Conservation (phyloP, 2,113 vertebrate species). For the Oreochromis aureus region DNA sequence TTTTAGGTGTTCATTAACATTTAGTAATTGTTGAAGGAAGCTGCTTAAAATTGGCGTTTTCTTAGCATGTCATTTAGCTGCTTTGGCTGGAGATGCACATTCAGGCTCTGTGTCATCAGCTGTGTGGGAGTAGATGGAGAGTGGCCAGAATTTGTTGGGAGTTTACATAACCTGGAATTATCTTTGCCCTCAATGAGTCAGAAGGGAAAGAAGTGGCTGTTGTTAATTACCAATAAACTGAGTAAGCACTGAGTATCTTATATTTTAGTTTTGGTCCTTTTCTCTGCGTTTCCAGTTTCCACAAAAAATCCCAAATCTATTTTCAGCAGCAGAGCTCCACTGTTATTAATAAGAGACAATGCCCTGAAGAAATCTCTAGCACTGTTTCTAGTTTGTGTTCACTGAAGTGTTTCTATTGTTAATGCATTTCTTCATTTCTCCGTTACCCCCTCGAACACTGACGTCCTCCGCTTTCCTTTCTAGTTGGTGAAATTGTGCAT, state of each 20-base stretch:
- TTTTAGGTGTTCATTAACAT: background rate
- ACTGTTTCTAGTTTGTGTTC: background rate
- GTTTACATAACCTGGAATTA: constrained; percentile 47
- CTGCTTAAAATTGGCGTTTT: background rate
- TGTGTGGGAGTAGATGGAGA: constrained; percentile 27
- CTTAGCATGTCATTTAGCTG: background rate
- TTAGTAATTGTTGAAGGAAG: background rate
- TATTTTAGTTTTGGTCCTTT: background rate
- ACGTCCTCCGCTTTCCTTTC: background rate
- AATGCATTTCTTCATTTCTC: background rate
- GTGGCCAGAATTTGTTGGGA: constrained; percentile 4
- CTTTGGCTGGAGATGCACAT: background rate
- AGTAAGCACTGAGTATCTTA: background rate
- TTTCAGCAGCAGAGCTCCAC: background rate
- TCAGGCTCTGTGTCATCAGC: background rate
- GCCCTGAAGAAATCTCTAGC: background rate
- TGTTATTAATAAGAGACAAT: background rate
- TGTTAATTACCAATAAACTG: constrained; percentile 18
- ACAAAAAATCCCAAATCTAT: background rate
- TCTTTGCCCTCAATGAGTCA: constrained; percentile 29
- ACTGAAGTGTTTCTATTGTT: background rate
- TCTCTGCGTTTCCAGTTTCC: background rate
- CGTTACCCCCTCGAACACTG: background rate
- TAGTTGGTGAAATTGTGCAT: constrained; percentile 98
- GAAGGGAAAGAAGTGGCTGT: background rate